Evolutionary conservation across 2,113 vertebrate species (phyloP), one percentile per base, ranked within the genome.

Genomic region (Spea bombifrons): DNA sequence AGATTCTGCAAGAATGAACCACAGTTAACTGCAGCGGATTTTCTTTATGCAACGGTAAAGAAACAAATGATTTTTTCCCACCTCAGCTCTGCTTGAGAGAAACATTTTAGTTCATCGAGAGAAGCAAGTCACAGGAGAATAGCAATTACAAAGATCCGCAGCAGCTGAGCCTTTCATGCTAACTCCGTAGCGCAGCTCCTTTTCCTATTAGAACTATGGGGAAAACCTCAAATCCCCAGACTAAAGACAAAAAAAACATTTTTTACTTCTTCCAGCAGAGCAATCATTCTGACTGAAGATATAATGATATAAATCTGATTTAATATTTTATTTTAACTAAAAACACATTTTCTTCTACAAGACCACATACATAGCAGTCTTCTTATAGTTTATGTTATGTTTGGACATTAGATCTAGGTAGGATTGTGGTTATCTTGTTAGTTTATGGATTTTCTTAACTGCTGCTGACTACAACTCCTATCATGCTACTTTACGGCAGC

Each of bases 141-240:
- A 85, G 87, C 82, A 86, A 89, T 89, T 85, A 89, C 67, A 73
- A 78, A 86, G 81, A 75, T 81, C 81, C 49, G 80, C 63, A 0
- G 0, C 85, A 86, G 87, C 85, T 88, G 86, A 86, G 85, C 80
- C 59, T 75, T 85, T 77, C 75, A 80, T 78, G 80, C 77, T 73
- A 12, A 75, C 82, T 66, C 73, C 3, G 81, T 53, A 81, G 74
- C 4, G 57, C 17, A 61, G 74, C 83, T 71, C 72, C 64, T 5
- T 61, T 75, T 85, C 81, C 87, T 83, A 82, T 78, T 13, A 68
- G 75, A 12, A 68, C 71, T 15, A n/a, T 74, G 71, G 88, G 86
- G 86, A 86, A 88, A 88, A 86, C 71, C 70, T 59, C 5, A 3
- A 80, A 80, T 74, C 50, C 73, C 63, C 65, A 73, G 75, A 55